Evolutionary conservation across 2,888 invertebrate genomes (phyloP).

Genomic region (Drosophila siamana): DNA sequence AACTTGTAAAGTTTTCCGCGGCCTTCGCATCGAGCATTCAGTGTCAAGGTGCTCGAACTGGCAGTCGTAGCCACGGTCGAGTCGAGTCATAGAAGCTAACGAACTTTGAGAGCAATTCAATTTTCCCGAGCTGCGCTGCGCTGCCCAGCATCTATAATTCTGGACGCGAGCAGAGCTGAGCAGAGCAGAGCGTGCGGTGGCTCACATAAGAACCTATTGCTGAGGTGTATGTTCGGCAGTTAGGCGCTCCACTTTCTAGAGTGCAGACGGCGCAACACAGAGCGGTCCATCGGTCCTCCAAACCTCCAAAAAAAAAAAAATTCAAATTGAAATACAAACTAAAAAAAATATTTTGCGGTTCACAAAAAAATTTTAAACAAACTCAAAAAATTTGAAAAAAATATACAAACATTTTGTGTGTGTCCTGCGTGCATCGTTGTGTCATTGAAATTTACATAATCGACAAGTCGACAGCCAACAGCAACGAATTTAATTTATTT

Average conservation of each 20-base stretch:
- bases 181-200: slow-evolving; percentile 24
- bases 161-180: slow-evolving; percentile 21
- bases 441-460: slow-evolving; percentile 10
- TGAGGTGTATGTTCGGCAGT: slow-evolving; percentile 66
- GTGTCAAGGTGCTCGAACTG: slow-evolving; percentile 80
- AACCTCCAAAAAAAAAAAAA: slow-evolving; percentile 4
- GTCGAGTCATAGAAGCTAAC: slow-evolving; percentile 67
- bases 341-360: slow-evolving; percentile 31
- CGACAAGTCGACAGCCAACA: slow-evolving; percentile 1
- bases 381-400: slow-evolving; percentile 2
- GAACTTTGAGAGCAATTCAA: slow-evolving; percentile 69
- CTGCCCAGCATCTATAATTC: slow-evolving; percentile 26
- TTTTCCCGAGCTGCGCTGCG: slow-evolving; percentile 34
- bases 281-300: slow-evolving; percentile 59
- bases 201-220: slow-evolving; percentile 77
- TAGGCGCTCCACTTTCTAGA: slow-evolving; percentile 78
- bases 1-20: slow-evolving; percentile 79
- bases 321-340: slow-evolving; percentile 14
- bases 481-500: slow-evolving; percentile 12
- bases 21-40: slow-evolving; percentile 75
- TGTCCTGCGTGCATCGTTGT: slow-evolving; percentile 58
- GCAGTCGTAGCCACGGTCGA: slow-evolving; percentile 71
- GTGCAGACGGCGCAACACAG: slow-evolving; percentile 65
- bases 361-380: slow-evolving; percentile 16
- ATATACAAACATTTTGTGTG: slow-evolving; percentile 38